phyloP scores from a whole-genome alignment of 23 tunicate genomes.

The Trididemnum miniatum region DNA sequence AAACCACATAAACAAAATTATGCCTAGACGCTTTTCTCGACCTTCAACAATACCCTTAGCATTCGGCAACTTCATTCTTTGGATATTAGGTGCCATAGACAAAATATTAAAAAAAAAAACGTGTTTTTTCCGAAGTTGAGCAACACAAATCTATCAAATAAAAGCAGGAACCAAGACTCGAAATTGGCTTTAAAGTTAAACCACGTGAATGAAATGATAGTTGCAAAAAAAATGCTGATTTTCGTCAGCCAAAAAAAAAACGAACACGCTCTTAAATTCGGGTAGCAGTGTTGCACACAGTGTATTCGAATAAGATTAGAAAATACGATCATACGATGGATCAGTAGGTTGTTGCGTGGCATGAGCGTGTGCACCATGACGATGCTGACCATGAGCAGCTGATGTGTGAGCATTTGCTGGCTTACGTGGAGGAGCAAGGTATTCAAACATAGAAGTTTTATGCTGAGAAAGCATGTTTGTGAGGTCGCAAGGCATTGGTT shows the following conservation, averaged over 20 bases:
- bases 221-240: neutral
- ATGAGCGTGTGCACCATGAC: slow-evolving; percentile 38
- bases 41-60: too few relatives aligned
- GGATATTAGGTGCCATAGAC: too few relatives aligned
- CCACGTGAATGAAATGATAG: too few relatives aligned
- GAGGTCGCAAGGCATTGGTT: slow-evolving; percentile 90
- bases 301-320: slow-evolving; percentile 22
- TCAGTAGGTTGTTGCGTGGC: slow-evolving; percentile 77
- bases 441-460: slow-evolving; percentile 96
- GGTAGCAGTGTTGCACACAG: neutral
- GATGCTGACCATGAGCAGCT: slow-evolving; percentile 39
- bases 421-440: slow-evolving; percentile 87
- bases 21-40: too few relatives aligned
- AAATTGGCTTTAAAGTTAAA: too few relatives aligned
- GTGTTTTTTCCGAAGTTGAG: too few relatives aligned
- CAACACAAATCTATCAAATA: too few relatives aligned
- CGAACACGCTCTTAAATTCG: too few relatives aligned
- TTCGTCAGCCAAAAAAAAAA: neutral
- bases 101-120: too few relatives aligned
- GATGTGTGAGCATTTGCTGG: slow-evolving; percentile 42
- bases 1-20: too few relatives aligned
- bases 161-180: too few relatives aligned
- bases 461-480: slow-evolving; percentile 74
- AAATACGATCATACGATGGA: slow-evolving; percentile 88
- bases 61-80: too few relatives aligned